phyloP scores from a whole-genome alignment of 1,140 invertebrate species.

The Anagrus nilaparvatae region DNA sequence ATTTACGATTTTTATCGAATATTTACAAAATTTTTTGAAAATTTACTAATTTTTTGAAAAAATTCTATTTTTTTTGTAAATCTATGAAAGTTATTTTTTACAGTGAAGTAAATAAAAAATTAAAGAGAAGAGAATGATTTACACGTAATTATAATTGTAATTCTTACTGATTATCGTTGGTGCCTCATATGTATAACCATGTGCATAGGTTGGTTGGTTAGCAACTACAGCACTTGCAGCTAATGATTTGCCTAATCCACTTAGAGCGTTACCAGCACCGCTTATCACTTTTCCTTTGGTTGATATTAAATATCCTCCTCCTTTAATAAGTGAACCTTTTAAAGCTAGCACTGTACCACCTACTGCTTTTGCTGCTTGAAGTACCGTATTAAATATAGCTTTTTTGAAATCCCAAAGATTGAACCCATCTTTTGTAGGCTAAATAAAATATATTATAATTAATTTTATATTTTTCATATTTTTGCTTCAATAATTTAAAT shows the following conservation, averaged over 20 bases:
- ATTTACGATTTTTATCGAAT: too few relatives aligned
- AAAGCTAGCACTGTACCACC: conserved; percentile 72
- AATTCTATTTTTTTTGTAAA: too few relatives aligned
- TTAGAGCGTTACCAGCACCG: conserved; percentile 61
- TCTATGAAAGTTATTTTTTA: too few relatives aligned
- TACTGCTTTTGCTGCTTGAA: conserved; percentile 76
- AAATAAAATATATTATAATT: too few relatives aligned
- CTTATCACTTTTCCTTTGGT: conserved; percentile 63
- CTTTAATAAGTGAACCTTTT: conserved; percentile 75
- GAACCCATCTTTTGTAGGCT: conserved; percentile 43
- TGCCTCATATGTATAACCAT: conserved; percentile 20
- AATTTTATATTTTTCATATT: neutral
- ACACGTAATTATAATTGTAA: neutral
- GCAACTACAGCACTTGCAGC: conserved; percentile 59
- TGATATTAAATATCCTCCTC: conserved; percentile 62
- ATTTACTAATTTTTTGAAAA: too few relatives aligned
- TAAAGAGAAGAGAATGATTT: neutral
- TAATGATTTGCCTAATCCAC: conserved; percentile 63
- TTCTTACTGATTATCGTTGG: conserved; percentile 5
- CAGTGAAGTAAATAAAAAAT: too few relatives aligned
- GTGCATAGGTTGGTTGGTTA: conserved; percentile 21
- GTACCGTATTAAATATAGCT: conserved; percentile 64
- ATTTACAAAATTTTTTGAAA: too few relatives aligned
- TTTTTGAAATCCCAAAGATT: conserved; percentile 69
- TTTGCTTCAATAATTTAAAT: neutral